These are phyloP conservation scores for Pterocles burchelli DNA, from an alignment of 2,113 vertebrate species.

Conservation along the genomic window DNA sequence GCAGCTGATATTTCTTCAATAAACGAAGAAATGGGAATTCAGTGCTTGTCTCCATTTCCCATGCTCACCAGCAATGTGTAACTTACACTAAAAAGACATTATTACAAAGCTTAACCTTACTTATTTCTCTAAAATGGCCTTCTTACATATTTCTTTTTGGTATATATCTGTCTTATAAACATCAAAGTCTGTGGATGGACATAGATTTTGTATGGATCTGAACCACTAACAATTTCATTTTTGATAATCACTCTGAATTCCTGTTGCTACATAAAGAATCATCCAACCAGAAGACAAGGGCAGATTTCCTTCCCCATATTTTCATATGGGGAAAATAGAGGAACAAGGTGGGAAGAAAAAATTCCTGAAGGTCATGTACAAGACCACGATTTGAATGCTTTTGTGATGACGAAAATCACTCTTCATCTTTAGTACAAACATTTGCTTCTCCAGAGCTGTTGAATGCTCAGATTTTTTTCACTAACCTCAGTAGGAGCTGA, in stretches of 20 bases:
- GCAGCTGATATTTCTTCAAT: background rate
- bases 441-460: background rate
- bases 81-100: background rate
- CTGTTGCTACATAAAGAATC: background rate
- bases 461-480: background rate
- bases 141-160: background rate
- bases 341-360: background rate
- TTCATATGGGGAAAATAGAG: background rate
- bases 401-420: background rate
- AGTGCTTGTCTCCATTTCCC: background rate
- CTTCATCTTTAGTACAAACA: background rate
- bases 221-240: background rate
- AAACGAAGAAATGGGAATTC: background rate
- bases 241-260: background rate
- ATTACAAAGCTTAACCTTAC: background rate
- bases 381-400: background rate
- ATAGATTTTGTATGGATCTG: background rate
- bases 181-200: background rate
- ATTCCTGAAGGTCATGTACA: accelerated
- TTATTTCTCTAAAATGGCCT: background rate
- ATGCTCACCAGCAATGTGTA: background rate
- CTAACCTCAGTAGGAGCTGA: background rate
- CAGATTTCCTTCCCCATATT: background rate
- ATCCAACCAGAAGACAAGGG: background rate
- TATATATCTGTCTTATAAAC: background rate